A percentile compares a stretch with the other conserved stretches of the same genome.
Evolutionary conservation across 1,140 invertebrate genomes (phyloP).

Genomic region (Drosophila littoralis): DNA sequence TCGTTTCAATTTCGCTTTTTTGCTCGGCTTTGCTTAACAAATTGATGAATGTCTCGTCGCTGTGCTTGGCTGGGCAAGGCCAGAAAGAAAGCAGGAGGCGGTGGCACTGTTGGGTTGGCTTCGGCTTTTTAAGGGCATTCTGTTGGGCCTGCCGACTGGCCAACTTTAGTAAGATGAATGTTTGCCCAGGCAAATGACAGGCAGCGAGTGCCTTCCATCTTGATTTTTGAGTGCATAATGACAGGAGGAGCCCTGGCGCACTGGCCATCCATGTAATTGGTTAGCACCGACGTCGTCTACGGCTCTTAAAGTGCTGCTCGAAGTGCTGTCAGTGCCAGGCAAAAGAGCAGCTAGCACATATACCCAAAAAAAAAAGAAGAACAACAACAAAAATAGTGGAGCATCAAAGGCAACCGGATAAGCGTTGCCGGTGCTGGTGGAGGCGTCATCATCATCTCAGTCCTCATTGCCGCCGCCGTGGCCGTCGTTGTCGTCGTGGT

Average conservation of each 20-base stretch:
- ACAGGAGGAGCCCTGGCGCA: conserved; percentile 41
- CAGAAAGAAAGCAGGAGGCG: too few relatives aligned
- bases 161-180: conserved; percentile 78
- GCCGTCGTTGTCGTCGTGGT: conserved; percentile 34
- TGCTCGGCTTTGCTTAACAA: conserved; percentile 61
- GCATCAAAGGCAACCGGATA: conserved; percentile 72
- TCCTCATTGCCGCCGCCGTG: conserved; percentile 24
- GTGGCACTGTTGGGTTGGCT: background rate
- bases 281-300: conserved; percentile 38
- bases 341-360: conserved; percentile 8
- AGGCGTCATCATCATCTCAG: conserved; percentile 22
- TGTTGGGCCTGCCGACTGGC: conserved; percentile 7
- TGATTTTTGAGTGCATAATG: conserved; percentile 79
- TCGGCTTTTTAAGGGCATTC: conserved; percentile 3
- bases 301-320: conserved; percentile 27
- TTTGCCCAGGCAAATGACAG: conserved; percentile 74
- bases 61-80: conserved; percentile 7
- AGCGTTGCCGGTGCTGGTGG: conserved; percentile 37
- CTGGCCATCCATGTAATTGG: conserved; percentile 57
- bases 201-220: conserved; percentile 70
- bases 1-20: conserved; percentile 65
- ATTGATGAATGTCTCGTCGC: conserved; percentile 72
- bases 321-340: conserved; percentile 35
- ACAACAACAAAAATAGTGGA: conserved; percentile 40
- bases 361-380: background rate